Percentiles rank a stretch among this genome's conserved stretches.
Conservation (phyloP, 2,797 vertebrate genomes). For the Cossypha caffra region DNA sequence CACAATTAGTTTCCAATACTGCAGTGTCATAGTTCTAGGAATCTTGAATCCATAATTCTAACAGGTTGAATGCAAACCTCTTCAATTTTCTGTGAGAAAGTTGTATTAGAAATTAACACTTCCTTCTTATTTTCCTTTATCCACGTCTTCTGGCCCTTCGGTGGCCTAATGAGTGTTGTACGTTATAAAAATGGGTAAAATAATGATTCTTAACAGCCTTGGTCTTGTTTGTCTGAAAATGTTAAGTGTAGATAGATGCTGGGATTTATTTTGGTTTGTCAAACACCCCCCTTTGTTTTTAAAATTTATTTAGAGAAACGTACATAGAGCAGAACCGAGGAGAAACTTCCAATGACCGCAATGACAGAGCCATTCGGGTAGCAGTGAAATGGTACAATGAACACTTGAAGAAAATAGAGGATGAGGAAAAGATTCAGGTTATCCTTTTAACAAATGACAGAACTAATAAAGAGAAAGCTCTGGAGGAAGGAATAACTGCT, state of each 20-base stretch:
- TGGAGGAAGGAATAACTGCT: conserved; percentile 84
- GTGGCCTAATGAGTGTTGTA: background rate
- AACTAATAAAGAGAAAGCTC: conserved; percentile 89
- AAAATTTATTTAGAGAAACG: conserved; percentile 83
- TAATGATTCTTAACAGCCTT: background rate
- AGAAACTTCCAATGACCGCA: conserved; percentile 92
- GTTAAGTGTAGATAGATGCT: background rate
- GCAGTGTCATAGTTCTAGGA: background rate
- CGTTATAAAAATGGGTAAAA: background rate
- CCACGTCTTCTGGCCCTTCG: background rate
- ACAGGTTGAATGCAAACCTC: background rate
- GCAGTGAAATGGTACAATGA: conserved; percentile 91
- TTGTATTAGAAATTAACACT: background rate
- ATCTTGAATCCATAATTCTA: background rate
- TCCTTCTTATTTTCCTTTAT: background rate
- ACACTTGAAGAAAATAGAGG: conserved; percentile 81
- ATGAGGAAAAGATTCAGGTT: conserved; percentile 77
- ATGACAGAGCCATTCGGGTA: conserved; percentile 93
- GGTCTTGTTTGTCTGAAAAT: background rate
- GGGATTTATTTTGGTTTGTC: background rate
- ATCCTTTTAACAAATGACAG: conserved; percentile 93
- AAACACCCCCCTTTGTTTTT: background rate
- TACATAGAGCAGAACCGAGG: conserved; percentile 90
- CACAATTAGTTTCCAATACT: background rate
- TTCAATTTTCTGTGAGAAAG: background rate